These are phyloP conservation scores for Harpagoxenus sublaevis DNA, from an alignment of 2,888 invertebrate genomes.

Conservation along the genomic window DNA sequence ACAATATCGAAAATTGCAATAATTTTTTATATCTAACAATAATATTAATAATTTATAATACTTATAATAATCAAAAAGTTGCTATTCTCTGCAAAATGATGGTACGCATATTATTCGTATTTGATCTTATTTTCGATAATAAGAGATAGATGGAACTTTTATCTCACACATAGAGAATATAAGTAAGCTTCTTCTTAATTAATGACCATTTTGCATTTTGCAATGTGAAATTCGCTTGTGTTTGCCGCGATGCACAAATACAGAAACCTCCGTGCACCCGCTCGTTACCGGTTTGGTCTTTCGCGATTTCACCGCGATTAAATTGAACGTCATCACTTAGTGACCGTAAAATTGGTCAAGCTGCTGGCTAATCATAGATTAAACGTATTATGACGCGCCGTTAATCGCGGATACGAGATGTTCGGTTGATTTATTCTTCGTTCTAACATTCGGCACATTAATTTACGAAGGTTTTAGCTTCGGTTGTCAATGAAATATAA, in stretches of 20 bases:
- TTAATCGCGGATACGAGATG: conserved; percentile 28
- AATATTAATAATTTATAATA: background rate
- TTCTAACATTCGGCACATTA: background rate
- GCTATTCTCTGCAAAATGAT: background rate
- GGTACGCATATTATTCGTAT: background rate
- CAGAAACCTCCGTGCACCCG: background rate
- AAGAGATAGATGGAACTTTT: background rate
- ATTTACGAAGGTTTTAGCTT: background rate
- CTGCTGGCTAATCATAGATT: conserved; percentile 47
- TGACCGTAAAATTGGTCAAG: conserved; percentile 43
- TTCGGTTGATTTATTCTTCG: conserved; percentile 15
- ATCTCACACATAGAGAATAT: background rate
- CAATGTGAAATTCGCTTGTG: background rate
- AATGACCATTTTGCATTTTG: background rate
- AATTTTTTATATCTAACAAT: background rate
- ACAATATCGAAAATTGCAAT: conserved; percentile 31
- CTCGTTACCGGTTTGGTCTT: conserved; percentile 21
- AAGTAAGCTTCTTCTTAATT: background rate
- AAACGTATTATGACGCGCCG: conserved; percentile 33
- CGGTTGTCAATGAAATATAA: background rate
- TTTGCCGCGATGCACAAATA: background rate
- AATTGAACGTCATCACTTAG: conserved; percentile 28
- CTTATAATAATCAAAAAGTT: conserved; percentile 4
- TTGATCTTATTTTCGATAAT: background rate
- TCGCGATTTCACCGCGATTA: conserved; percentile 17